A percentile compares a stretch with the other conserved stretches of the same genome.
phyloP scores from a whole-genome alignment of 2,797 vertebrate species.

The Crocodylus rhombifer region DNA sequence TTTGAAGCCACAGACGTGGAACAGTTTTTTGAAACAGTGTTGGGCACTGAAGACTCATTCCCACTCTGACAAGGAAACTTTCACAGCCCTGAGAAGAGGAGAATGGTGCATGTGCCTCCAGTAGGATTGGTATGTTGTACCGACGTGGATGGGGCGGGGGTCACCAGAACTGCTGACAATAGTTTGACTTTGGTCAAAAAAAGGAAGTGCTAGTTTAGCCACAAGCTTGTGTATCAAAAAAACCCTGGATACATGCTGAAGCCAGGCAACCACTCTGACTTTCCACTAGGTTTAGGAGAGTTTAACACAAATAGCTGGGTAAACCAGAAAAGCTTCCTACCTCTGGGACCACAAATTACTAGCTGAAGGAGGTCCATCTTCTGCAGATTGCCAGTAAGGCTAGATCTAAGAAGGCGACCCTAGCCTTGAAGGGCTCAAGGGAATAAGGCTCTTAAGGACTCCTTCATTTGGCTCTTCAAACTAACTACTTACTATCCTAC shows the following conservation, averaged over 20 bases:
- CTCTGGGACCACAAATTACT: background rate
- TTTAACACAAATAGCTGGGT: background rate
- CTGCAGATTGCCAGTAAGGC: background rate
- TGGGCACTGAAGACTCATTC: background rate
- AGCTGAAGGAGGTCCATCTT: background rate
- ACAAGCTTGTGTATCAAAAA: too few relatives aligned
- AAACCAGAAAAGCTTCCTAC: background rate
- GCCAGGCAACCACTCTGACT: background rate
- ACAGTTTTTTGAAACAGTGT: background rate
- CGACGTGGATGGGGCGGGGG: too few relatives aligned
- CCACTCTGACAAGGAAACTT: background rate
- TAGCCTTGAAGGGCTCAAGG: background rate
- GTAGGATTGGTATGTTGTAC: too few relatives aligned
- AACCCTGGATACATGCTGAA: too few relatives aligned
- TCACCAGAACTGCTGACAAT: too few relatives aligned
- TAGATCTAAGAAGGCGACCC: background rate
- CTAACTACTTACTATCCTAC: too few relatives aligned
- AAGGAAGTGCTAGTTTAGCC: too few relatives aligned
- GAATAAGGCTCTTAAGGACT: background rate
- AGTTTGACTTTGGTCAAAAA: too few relatives aligned
- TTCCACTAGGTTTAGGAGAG: background rate
- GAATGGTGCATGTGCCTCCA: too few relatives aligned
- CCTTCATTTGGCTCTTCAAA: fast-evolving
- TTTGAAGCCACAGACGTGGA: background rate
- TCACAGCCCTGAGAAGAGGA: too few relatives aligned